Evolutionary conservation across 2,797 vertebrate genomes (phyloP), one percentile per base, ranked within the genome.

Genomic region (Ceyx erithaca): DNA sequence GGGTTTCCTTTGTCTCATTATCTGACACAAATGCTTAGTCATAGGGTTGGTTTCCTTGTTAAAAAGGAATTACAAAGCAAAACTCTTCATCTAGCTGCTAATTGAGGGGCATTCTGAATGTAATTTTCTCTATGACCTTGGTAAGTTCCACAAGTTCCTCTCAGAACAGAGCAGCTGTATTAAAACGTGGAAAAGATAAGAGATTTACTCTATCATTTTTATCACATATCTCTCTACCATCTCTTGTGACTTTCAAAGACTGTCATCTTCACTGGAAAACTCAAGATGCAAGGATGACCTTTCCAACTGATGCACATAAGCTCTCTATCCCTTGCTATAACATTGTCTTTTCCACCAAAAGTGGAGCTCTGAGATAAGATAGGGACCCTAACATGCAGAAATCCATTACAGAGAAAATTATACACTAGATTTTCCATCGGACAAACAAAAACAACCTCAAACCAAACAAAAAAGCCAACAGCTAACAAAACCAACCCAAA

Each of bases 221-320:
- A 31, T 46, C 40, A 67, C 1, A 2, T 8, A 4, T 22, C 14
- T 46, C 5, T 80, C 13, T 62, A 12, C 19, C 1, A 46, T 37
- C 17, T 63, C 45, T 49, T 21, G 12, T 18, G 35, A 35, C 21
- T 87, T 92, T 71, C 58, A 83, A 75, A 64, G 12, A 20, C 18
- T 35, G 25, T 5, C 7, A 31, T 48, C 33, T 64, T 70, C 40
- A 76, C 12, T 10, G 19, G 11, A 70, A 70, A 66, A 43, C 15
- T 81, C 14, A 58, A 59, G 45, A 76, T 48, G 7, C 35, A 80
- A 54, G 55, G n/a, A 20, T 37, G 22, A 33, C 3, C 4, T 66
- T 68, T 12, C 2, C 4, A 54, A 13, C 1, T 0, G 0, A 30
- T 16, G 25, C 8, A 67, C 15, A 68, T 9, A 49, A 61, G 3